Percentiles rank a stretch among this genome's conserved stretches.
Conservation (phyloP, 2,888 invertebrate genomes). For the Trachelus tabidus region DNA sequence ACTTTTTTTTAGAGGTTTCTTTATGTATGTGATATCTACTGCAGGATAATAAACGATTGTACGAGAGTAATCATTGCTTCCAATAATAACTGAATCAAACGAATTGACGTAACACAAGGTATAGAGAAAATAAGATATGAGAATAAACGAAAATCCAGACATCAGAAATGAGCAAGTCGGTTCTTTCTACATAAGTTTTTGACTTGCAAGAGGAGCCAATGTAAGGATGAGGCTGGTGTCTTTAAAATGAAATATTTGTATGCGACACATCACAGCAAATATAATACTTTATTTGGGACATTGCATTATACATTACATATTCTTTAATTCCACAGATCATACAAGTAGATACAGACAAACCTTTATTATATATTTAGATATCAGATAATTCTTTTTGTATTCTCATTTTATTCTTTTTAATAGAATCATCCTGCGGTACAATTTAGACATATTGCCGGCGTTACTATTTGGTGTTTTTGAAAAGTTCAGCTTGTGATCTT, state of each 20-base stretch:
- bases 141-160: slow-evolving; percentile 25
- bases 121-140: slow-evolving; percentile 51
- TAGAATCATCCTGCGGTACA: neutral
- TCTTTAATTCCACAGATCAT: slow-evolving; percentile 23
- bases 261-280: slow-evolving; percentile 43
- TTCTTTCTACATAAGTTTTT: neutral
- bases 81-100: neutral
- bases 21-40: no score
- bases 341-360: slow-evolving; percentile 5
- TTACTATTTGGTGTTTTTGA: neutral
- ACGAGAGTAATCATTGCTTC: neutral
- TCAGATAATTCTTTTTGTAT: neutral
- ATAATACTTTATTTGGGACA: slow-evolving; percentile 54
- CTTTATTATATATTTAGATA: slow-evolving; percentile 17
- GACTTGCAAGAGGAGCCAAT: slow-evolving; percentile 23
- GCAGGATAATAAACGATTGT: no score
- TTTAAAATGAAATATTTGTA: slow-evolving; percentile 32
- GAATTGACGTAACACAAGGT: slow-evolving; percentile 56
- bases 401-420: neutral
- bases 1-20: no score
- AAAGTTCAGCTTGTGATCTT: neutral
- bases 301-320: slow-evolving; percentile 42
- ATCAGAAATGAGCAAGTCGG: neutral
- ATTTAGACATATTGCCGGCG: neutral
- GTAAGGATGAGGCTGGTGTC: slow-evolving; percentile 37